These are phyloP conservation scores for Anthonomus grandis DNA, from an alignment of 1,140 invertebrate species.

Conservation along the genomic window DNA sequence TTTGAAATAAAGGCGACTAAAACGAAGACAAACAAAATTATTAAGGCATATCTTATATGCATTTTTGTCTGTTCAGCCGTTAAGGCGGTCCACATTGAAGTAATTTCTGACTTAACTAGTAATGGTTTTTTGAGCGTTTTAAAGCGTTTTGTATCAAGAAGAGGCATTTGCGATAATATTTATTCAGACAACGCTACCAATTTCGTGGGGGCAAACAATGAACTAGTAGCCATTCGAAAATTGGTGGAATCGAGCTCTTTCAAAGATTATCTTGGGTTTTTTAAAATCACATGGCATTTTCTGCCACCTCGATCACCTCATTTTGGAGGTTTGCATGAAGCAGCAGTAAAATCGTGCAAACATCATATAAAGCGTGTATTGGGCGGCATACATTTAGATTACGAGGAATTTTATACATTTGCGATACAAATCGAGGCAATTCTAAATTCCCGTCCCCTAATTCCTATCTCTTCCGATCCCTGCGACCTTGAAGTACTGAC, in stretches of 20 bases:
- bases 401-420: constrained; percentile 39
- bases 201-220: constrained; percentile 37
- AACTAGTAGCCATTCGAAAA: neutral
- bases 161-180: constrained; percentile 34
- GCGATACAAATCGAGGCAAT: constrained; percentile 32
- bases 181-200: constrained; percentile 42
- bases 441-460: constrained; percentile 35
- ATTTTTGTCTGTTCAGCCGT: constrained; percentile 40
- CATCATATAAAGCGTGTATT: constrained; percentile 31
- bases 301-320: no score
- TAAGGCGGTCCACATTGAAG: constrained; percentile 44
- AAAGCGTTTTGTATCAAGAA: constrained; percentile 32
- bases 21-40: no score
- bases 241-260: neutral
- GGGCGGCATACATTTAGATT: constrained; percentile 32
- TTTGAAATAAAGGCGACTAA: constrained; percentile 30
- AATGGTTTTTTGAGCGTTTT: constrained; percentile 36
- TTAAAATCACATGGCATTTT: no score
- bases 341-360: constrained; percentile 36
- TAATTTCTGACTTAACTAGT: constrained; percentile 28
- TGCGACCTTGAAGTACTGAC: constrained; percentile 34
- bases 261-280: neutral
- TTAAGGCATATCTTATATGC: constrained; percentile 25
- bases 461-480: constrained; percentile 26
- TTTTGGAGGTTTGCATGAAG: constrained; percentile 47